These are phyloP conservation scores for Mercenaria mercenaria DNA, from an alignment of 1,140 invertebrate genomes.

Conservation along the genomic window DNA sequence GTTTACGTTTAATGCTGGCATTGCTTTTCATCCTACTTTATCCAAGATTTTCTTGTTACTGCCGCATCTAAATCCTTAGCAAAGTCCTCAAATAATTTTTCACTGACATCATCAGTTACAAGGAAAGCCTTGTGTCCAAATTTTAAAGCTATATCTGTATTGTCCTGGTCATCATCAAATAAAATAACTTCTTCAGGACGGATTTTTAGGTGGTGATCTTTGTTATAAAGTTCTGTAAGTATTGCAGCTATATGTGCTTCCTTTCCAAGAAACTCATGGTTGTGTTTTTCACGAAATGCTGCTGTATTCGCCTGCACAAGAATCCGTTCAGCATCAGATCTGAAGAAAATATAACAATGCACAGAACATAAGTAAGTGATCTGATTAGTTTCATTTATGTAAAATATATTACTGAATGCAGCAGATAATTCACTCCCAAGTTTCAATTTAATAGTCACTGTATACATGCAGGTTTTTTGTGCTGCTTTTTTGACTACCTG, in stretches of 20 bases:
- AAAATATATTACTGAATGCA: too few relatives aligned
- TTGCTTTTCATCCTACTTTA: slow-evolving; percentile 11
- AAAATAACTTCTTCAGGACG: slow-evolving; percentile 78
- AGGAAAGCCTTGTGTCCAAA: slow-evolving; percentile 79
- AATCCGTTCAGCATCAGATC: slow-evolving; percentile 72
- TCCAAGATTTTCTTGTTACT: slow-evolving; percentile 48
- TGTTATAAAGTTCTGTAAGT: slow-evolving; percentile 77
- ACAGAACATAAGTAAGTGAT: background rate
- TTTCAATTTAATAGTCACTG: too few relatives aligned
- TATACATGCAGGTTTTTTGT: too few relatives aligned
- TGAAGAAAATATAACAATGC: slow-evolving; percentile 8
- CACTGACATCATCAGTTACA: slow-evolving; percentile 76
- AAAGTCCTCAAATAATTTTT: slow-evolving; percentile 74
- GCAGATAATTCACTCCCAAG: too few relatives aligned
- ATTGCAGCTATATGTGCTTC: slow-evolving; percentile 82
- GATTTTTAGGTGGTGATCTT: slow-evolving; percentile 73
- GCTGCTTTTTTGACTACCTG: too few relatives aligned
- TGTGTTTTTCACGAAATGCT: slow-evolving; percentile 74
- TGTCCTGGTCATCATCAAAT: slow-evolving; percentile 81
- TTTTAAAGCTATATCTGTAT: slow-evolving; percentile 74
- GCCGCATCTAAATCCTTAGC: slow-evolving; percentile 65
- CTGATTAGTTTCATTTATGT: too few relatives aligned
- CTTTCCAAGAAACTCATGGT: slow-evolving; percentile 77
- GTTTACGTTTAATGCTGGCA: too few relatives aligned
- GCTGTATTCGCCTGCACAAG: slow-evolving; percentile 76